A percentile compares a stretch with the other conserved stretches of the same genome.
Conservation (phyloP, 2,113 vertebrate genomes). For the Hippocampus zosterae region DNA sequence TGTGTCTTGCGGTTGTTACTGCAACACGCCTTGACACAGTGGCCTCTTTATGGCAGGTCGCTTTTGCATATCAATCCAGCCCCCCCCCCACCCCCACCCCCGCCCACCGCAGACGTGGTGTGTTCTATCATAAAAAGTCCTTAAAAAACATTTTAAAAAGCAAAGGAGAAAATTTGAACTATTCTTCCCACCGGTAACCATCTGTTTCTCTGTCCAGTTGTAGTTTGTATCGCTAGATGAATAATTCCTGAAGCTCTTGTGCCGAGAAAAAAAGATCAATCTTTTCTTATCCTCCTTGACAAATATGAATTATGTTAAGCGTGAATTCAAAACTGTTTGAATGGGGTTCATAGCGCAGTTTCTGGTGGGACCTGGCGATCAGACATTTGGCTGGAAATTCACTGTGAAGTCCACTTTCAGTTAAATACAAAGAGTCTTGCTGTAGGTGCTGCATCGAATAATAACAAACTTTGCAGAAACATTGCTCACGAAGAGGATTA, state of each 20-base stretch:
- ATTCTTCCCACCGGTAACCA: not conserved
- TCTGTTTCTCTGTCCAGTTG: conserved; percentile 7
- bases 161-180: not conserved
- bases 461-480: not conserved
- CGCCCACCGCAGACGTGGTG: conserved; percentile 19
- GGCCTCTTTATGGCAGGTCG: conserved; percentile 22
- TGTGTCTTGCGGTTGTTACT: not conserved
- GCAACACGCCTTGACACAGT: conserved; percentile 12
- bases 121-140: not conserved
- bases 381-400: not conserved
- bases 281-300: not conserved
- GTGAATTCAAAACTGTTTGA: not conserved
- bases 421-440: not conserved
- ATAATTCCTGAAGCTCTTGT: not conserved
- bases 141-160: not conserved
- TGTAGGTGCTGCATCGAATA: not conserved
- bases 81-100: not conserved
- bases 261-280: conserved; percentile 3
- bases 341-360: not conserved
- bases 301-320: not conserved
- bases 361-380: not conserved
- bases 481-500: not conserved
- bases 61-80: conserved; percentile 11
- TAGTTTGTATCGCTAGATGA: conserved; percentile 1
- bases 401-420: not conserved